Percentiles rank a stretch among this genome's conserved stretches.
phyloP scores from a whole-genome alignment of 2,888 invertebrate genomes.

The Spatulosminthurus flaviceps region DNA sequence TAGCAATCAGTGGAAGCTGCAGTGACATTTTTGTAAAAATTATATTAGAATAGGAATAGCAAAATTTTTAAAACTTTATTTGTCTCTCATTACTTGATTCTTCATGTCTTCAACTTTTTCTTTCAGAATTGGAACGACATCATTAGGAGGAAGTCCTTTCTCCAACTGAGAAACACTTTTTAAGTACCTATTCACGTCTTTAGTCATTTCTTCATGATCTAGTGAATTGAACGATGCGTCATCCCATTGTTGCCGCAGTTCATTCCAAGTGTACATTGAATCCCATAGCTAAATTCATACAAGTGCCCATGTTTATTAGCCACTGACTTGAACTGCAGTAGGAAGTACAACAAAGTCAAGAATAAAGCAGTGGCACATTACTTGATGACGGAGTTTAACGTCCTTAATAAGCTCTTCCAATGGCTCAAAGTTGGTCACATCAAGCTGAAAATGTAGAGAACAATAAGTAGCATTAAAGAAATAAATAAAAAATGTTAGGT shows the following conservation, averaged over 20 bases:
- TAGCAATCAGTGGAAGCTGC: conserved; percentile 79
- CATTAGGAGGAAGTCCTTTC: conserved; percentile 83
- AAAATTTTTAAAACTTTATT: conserved; percentile 37
- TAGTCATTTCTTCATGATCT: conserved; percentile 78
- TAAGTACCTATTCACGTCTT: conserved; percentile 73
- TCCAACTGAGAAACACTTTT: conserved; percentile 82
- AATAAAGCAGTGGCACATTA: conserved; percentile 72
- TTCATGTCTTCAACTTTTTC: conserved; percentile 79
- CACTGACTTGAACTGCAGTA: background rate
- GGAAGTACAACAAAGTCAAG: background rate
- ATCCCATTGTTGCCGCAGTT: conserved; percentile 75
- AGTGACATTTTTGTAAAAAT: conserved; percentile 45
- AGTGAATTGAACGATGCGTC: conserved; percentile 73
- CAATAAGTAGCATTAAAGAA: too few relatives aligned
- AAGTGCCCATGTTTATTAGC: background rate
- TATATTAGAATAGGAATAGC: background rate
- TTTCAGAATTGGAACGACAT: conserved; percentile 80
- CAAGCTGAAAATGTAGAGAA: conserved; percentile 71
- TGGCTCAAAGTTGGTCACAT: conserved; percentile 82
- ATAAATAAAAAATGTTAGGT: too few relatives aligned
- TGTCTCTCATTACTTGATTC: conserved; percentile 31
- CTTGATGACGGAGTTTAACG: conserved; percentile 78
- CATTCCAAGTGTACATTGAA: conserved; percentile 79
- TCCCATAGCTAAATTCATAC: conserved; percentile 74
- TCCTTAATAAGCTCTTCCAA: conserved; percentile 82